Evolutionary conservation across 1,140 invertebrate genomes (phyloP).

Genomic region (Achroia grisella): DNA sequence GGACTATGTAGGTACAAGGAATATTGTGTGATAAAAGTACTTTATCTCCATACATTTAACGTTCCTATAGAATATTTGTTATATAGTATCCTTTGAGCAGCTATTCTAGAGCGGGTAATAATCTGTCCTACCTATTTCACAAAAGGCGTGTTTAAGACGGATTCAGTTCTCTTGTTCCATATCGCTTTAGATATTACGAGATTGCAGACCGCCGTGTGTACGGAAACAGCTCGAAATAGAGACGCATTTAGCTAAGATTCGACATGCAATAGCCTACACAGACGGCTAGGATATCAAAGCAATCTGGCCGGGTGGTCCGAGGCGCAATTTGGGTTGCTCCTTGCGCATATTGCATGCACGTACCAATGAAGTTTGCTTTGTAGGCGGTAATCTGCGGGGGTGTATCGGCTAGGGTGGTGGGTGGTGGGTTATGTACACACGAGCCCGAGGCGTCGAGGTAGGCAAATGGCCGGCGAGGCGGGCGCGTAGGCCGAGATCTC

Average conservation of each 20-base stretch:
- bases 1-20: too few species aligned
- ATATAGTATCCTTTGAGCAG: too few species aligned
- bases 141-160: conserved; percentile 1
- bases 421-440: conserved; percentile 68
- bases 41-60: too few species aligned
- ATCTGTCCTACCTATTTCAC: too few species aligned
- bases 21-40: too few species aligned
- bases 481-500: conserved; percentile 67
- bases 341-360: conserved; percentile 72
- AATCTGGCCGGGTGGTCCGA: conserved; percentile 43
- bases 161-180: conserved; percentile 9
- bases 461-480: conserved; percentile 65
- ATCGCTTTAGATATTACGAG: conserved; percentile 50
- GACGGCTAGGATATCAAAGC: conserved; percentile 55
- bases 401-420: conserved; percentile 56
- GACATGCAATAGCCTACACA: conserved; percentile 44
- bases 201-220: conserved; percentile 38
- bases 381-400: conserved; percentile 71
- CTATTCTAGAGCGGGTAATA: too few species aligned
- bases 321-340: conserved; percentile 59
- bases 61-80: too few species aligned
- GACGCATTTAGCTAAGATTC: conserved; percentile 37
- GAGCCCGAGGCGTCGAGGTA: conserved; percentile 68
- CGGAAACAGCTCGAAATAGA: conserved; percentile 25
- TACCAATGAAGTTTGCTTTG: conserved; percentile 72